phyloP scores from a whole-genome alignment of 2,888 invertebrate species.

The Anagyrus pseudococci region DNA sequence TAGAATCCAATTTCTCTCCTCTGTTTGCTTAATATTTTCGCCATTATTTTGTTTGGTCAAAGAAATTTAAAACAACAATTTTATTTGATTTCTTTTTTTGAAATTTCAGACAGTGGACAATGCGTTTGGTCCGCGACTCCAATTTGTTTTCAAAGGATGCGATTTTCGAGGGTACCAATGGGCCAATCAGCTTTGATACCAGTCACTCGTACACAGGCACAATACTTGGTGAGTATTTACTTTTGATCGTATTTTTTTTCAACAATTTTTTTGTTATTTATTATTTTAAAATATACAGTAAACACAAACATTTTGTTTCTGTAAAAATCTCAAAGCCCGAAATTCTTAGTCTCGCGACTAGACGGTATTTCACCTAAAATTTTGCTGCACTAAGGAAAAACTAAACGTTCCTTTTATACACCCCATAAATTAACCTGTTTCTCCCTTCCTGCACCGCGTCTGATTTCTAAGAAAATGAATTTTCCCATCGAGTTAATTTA shows the following conservation, averaged over 20 bases:
- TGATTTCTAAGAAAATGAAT: too few relatives aligned
- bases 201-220: constrained; percentile 57
- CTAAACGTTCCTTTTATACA: too few relatives aligned
- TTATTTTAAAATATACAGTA: too few relatives aligned
- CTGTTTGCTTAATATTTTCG: not conserved
- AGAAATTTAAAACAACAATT: not conserved
- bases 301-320: not conserved
- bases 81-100: constrained; percentile 15
- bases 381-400: too few relatives aligned
- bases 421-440: too few relatives aligned
- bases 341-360: too few relatives aligned
- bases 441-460: too few relatives aligned
- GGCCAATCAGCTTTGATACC: constrained; percentile 55
- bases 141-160: constrained; percentile 55
- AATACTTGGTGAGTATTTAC: constrained; percentile 54
- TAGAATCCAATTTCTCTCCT: too few relatives aligned
- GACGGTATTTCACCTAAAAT: too few relatives aligned
- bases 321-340: too few relatives aligned
- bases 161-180: constrained; percentile 54
- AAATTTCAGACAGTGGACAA: constrained; percentile 55
- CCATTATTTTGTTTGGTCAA: not conserved
- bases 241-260: not conserved
- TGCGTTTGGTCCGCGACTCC: constrained; percentile 54
- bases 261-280: not conserved
- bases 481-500: too few relatives aligned